These are phyloP conservation scores for Riparia riparia DNA, from an alignment of 2,113 vertebrate genomes.

Conservation along the genomic window DNA sequence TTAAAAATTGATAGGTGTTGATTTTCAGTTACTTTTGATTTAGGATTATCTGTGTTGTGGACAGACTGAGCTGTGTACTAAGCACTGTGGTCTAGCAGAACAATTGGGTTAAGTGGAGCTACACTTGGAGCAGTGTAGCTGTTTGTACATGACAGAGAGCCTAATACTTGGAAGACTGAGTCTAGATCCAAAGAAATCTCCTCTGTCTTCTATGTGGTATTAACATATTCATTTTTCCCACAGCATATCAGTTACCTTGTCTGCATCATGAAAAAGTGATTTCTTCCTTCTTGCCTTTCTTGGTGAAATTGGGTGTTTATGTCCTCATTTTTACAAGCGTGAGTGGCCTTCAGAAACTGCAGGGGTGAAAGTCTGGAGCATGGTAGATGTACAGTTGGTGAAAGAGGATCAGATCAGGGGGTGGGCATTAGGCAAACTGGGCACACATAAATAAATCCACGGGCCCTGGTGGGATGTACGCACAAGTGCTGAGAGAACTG, in stretches of 20 bases:
- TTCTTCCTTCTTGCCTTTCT: neutral
- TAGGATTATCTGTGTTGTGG: neutral
- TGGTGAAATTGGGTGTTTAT: neutral
- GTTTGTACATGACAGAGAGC: neutral
- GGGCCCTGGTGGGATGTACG: neutral
- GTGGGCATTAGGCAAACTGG: neutral
- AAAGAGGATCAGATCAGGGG: neutral
- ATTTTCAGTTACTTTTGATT: neutral
- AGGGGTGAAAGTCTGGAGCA: neutral
- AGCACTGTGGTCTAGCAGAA: neutral
- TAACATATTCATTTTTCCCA: neutral
- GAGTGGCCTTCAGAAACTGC: neutral
- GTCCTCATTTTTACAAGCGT: neutral
- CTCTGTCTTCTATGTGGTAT: neutral
- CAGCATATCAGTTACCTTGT: neutral
- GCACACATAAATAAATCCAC: neutral
- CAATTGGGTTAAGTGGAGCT: neutral
- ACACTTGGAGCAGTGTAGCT: neutral
- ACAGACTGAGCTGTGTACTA: neutral
- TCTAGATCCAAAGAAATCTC: neutral
- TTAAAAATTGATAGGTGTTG: accelerated
- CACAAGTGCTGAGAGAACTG: neutral
- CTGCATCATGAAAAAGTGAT: neutral
- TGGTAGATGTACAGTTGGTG: accelerated
- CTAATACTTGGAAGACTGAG: neutral